Evolutionary conservation across 1,140 invertebrate genomes (phyloP).

Genomic region (Trichonephila inaurata): DNA sequence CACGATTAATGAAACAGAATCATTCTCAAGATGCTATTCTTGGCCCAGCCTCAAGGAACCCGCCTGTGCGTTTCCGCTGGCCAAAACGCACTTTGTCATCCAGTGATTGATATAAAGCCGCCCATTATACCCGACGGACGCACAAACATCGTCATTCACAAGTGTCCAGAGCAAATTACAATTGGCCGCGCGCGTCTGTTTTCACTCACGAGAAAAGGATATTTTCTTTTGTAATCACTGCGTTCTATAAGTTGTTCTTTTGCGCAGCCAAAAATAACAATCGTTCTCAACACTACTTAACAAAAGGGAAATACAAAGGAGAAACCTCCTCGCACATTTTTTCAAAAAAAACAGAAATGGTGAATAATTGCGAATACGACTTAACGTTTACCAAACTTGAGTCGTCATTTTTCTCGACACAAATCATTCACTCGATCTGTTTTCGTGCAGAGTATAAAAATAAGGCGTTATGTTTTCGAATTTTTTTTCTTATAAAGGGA

Average conservation of each 20-base stretch:
- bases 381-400: too few relatives aligned
- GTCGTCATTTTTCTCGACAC: too few relatives aligned
- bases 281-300: too few relatives aligned
- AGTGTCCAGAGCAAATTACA: background rate
- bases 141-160: background rate
- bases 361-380: too few relatives aligned
- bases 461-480: too few relatives aligned
- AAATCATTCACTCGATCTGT: too few relatives aligned
- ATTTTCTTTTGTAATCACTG: background rate
- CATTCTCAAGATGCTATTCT: background rate
- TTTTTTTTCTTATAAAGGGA: too few relatives aligned
- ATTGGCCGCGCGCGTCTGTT: background rate
- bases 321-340: too few relatives aligned
- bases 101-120: background rate
- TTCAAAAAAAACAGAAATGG: too few relatives aligned
- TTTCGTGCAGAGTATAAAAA: too few relatives aligned
- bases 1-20: background rate
- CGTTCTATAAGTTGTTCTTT: background rate
- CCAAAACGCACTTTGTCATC: background rate
- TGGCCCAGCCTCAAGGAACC: background rate
- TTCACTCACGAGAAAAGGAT: background rate
- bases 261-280: background rate
- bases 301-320: too few relatives aligned
- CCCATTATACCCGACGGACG: background rate
- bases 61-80: background rate